Base-by-base conservation (phyloP, 2,113 vertebrate species). In the Hucho hucho region DNA sequence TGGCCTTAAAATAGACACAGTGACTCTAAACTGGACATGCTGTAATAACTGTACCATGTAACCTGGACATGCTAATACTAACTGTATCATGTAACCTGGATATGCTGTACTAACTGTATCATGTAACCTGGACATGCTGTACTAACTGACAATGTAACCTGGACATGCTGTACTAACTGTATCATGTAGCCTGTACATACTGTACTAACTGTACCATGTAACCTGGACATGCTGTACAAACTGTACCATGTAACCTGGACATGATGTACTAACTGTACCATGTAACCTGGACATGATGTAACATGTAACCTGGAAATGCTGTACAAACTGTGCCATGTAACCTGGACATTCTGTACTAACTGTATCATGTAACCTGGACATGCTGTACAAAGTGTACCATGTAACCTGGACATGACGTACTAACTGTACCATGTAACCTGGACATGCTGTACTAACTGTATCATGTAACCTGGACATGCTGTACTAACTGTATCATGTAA, bases 1-100 rank as follows among this genome's bases (percentile, higher is more conserved):
- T 72, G 59, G 73, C 64, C 71, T 65, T 73, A 73, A 71, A 74
- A 46, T 56, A 83, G 9, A 69, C 5, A 14, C 29, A 32, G 14
- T 67, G n/a, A 61, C 59, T n/a, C 4, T 63, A 16, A 1, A 1
- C 49, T 12, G 3, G 16, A 53, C 49, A n/a, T n/a, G n/a, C n/a
- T n/a, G n/a, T n/a, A n/a, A n/a, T 12, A 7, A 53, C 9, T 53
- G 49, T 7, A 53, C 49, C 49, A 53, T 12, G 20, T 4, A 58
- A 14, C 22, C 59, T 61, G 18, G 59, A n/a, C 20, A 61, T n/a
- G 14, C 24, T 24, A n/a, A 22, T 64, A 64, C n/a, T 12, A 7
- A 53, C 9, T 53, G 49, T 7, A 53, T 3, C 49, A 53, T 12
- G 16, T 12, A 53, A 9, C 20, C 56, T 59, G 14, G 56, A 18